Base-by-base conservation (phyloP, 2,113 vertebrate species). In the Tichodroma muraria region DNA sequence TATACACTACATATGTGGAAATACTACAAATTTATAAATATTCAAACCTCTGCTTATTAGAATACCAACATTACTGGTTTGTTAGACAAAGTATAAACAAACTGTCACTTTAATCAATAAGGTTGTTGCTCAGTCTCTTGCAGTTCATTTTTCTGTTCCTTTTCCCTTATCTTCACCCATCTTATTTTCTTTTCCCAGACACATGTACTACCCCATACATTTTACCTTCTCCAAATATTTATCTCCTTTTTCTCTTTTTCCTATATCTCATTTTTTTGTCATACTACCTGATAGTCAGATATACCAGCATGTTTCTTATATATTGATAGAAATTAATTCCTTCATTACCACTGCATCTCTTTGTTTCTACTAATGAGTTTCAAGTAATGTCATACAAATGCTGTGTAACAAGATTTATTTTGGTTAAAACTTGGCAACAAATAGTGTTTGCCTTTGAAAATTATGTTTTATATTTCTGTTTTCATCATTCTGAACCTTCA, bases 401-500 rank as follows among this genome's bases (percentile, higher is more conserved):
- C 7, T 10, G 2, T 42, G 38, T 37, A 8, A 15, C 65, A 91
- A 85, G 42, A 64, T 82, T 80, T 80, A 68, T 56, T 71, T 78
- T 38, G 49, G 18, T 66, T 50, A 63, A 70, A 88, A 53, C n/a
- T 53, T 80, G 60, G 10, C 47, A 89, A 73, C 18, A 73, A 83
- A 53, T 71, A 73, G 7, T 63, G n/a, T 81, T 90, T 87, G 23
- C 20, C 25, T 82, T 50, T 94, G 66, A 89, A 95, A 87, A 82
- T 28, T 6, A 57, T 75, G 40, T 54, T 75, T 92, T 81, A n/a
- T 94, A 70, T 70, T 92, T 89, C 35, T 57, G 25, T 13, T 95
- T 96, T 94, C n/a, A 80, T 78, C 54, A 70, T 80, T 70, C 31
- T 88, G 56, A 93, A 93, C 52, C 35, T 88, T 60, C 60, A 82